Percentiles rank a stretch among this genome's conserved stretches.
These are phyloP conservation scores for Osmerus mordax DNA, from an alignment of 2,113 vertebrate species.

Conservation along the genomic window DNA sequence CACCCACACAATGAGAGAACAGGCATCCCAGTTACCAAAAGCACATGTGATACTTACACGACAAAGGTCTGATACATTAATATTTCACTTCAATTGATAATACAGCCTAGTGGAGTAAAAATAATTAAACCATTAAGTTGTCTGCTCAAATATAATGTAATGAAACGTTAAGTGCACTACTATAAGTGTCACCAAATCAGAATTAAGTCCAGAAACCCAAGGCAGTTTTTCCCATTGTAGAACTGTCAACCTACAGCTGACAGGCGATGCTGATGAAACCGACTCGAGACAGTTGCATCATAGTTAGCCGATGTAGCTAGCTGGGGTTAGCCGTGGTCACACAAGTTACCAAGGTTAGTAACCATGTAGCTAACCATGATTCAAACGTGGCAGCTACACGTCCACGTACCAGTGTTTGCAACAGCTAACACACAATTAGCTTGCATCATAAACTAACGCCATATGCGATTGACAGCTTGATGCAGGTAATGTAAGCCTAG, in stretches of 20 bases:
- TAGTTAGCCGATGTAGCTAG: slow-evolving; percentile 18
- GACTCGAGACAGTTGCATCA: slow-evolving; percentile 66
- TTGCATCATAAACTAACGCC: too few relatives aligned
- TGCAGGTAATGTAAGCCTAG: too few relatives aligned
- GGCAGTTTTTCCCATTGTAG: neutral
- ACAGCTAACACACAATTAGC: neutral
- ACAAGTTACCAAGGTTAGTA: too few relatives aligned
- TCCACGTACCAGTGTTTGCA: slow-evolving; percentile 26
- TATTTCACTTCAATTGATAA: neutral
- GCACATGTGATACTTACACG: neutral
- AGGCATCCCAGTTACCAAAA: neutral
- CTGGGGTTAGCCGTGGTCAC: neutral
- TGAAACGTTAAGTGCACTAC: too few relatives aligned
- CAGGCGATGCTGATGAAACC: slow-evolving; percentile 59
- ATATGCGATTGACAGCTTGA: too few relatives aligned
- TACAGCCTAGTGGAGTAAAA: neutral
- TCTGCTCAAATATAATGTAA: too few relatives aligned
- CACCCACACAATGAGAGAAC: too few relatives aligned
- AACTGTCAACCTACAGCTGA: neutral
- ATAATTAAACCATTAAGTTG: neutral
- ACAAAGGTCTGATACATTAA: neutral
- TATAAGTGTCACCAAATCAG: neutral
- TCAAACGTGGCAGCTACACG: neutral
- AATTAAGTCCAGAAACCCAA: too few relatives aligned
- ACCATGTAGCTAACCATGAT: neutral